Percentiles rank a stretch among this genome's conserved stretches.
Conservation (phyloP, 2,888 invertebrate species). For the Onchidella celtica region DNA sequence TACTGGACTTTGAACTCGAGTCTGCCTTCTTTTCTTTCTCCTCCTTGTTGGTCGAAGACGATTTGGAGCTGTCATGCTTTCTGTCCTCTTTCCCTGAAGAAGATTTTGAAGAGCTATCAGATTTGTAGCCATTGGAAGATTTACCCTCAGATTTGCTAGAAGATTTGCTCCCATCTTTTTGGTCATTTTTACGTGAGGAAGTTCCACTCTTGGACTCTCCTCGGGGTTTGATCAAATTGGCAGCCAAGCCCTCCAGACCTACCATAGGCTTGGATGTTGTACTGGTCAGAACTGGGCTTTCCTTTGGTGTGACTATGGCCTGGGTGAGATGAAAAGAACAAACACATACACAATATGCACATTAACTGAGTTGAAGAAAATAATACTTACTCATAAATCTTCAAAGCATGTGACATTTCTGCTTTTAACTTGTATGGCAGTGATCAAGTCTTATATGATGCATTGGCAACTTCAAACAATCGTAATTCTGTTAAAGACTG, state of each 20-base stretch:
- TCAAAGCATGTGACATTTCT: no score
- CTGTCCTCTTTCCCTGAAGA: constrained; percentile 27
- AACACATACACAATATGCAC: neutral
- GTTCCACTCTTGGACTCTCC: constrained; percentile 32
- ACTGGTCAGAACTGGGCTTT: constrained; percentile 23
- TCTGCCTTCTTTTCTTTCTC: constrained; percentile 29
- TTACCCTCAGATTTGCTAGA: constrained; percentile 33
- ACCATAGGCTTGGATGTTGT: constrained; percentile 73
- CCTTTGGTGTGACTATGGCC: constrained; percentile 48
- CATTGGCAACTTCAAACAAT: no score
- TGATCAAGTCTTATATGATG: no score
- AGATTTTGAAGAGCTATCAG: constrained; percentile 44
- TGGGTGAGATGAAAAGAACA: no score
- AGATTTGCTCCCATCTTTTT: constrained; percentile 52
- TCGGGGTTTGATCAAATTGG: constrained; percentile 75
- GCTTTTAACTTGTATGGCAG: no score
- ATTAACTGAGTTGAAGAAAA: neutral
- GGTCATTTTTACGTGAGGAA: constrained; percentile 40
- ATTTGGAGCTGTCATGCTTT: neutral
- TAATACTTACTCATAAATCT: no score
- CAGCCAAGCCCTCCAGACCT: constrained; percentile 79
- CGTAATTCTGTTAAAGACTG: no score
- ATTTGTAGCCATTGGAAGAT: constrained; percentile 23
- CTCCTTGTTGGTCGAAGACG: constrained; percentile 28
- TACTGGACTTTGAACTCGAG: constrained; percentile 21